Base-by-base conservation (phyloP, 2,888 invertebrate genomes). In the Stenurella melanura region DNA sequence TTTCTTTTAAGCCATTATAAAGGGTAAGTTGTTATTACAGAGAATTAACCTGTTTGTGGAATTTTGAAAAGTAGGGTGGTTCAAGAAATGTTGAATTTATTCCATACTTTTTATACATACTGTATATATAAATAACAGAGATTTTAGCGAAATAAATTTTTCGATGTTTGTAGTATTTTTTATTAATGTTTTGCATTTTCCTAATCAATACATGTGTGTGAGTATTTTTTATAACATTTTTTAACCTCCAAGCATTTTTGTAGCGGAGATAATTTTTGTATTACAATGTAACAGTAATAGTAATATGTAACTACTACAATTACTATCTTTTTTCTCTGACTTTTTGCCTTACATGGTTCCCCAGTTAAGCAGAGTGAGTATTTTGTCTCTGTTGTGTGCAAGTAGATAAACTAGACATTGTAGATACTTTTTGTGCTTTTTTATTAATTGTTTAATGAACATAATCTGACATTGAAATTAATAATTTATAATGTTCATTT, bases 351-450 rank as follows among this genome's bases (percentile, higher is more conserved):
- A 92, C 93, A 91, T 92, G 90, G 93, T 92, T 91, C 92, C 87
- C 91, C 93, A 93, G 93, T 92, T 88, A 90, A 92, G 89, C 92
- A 92, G 92, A 93, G 93, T 93, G 93, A 93, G 93, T 93, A 93
- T 91, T 91, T 91, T 83, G 75, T 76, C 66, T 91, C 89, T 92
- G 91, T 92, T 92, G 88, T 90, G 89, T 90, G 90, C 88, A 87
- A 84, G 86, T 87, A 87, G 87, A 84, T 83, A 81, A 80, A 81
- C 81, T 84, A 88, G 87, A 84, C 81, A 82, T 83, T 86, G 86
- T 88, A 87, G 87, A 87, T 81, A 76, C 73, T 76, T 78, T 78
- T 84, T 81, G 79, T 78, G 82, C 82, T 84, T 85, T 83, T 83
- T 83, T 82, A 79, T 81, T 77, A 79, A 75, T 74, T 77, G 76